Conservation (phyloP, 1,140 invertebrate genomes). For the Bactericera cockerelli region DNA sequence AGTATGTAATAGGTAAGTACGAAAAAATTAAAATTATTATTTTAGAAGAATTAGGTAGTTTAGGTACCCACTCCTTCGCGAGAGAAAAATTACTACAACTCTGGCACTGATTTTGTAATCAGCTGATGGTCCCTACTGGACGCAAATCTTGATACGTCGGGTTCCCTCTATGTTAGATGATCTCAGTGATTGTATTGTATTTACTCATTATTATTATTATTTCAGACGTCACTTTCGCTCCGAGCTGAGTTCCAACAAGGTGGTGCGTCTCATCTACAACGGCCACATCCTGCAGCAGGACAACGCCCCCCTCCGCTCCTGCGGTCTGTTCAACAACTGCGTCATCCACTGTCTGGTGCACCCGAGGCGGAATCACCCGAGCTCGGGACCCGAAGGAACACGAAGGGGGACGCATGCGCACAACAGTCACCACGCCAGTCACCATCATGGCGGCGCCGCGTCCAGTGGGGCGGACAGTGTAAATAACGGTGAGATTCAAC, state of each 20-base stretch:
- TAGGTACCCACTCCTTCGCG: no score
- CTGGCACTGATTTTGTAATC: no score
- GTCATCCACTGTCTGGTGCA: constrained; percentile 76
- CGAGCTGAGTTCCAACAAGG: constrained; percentile 56
- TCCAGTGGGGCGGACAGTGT: neutral
- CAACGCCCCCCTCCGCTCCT: constrained; percentile 51
- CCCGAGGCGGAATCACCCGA: constrained; percentile 29
- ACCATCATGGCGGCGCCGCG: neutral
- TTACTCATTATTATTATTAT: no score
- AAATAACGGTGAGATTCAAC: neutral
- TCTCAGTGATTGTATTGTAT: no score
- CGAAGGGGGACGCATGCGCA: neutral
- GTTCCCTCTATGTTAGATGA: no score
- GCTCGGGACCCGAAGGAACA: neutral
- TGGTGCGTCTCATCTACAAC: constrained; percentile 73
- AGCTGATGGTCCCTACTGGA: no score
- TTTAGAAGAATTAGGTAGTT: no score
- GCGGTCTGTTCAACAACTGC: constrained; percentile 68
- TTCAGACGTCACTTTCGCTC: constrained; percentile 62
- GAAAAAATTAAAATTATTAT: no score
- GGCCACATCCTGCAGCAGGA: constrained; percentile 68
- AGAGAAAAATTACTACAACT: no score
- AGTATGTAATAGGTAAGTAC: no score
- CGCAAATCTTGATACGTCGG: no score
- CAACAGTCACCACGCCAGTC: neutral